Evolutionary conservation across 2,113 vertebrate species (phyloP).

Genomic region (Oenanthe oenanthe): DNA sequence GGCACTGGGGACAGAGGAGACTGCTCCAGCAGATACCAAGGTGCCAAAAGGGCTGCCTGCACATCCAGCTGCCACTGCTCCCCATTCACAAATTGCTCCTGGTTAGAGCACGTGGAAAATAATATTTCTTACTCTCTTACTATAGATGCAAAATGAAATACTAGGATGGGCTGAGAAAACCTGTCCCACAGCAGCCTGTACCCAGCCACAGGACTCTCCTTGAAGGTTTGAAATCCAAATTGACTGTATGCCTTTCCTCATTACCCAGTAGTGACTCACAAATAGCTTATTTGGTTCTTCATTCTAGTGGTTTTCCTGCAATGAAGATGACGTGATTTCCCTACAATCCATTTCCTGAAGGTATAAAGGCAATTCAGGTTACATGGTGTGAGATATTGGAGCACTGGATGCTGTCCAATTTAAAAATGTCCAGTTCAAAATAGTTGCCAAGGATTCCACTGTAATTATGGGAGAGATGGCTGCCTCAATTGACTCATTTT

Average conservation of each 20-base stretch:
- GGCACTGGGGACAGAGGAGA: neutral
- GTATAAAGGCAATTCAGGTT: neutral
- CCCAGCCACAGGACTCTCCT: rapidly evolving
- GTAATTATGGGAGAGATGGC: neutral
- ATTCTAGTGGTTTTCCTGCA: neutral
- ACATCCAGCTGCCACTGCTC: neutral
- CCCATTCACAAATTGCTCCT: neutral
- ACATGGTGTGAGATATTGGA: neutral
- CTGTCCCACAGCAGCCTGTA: neutral
- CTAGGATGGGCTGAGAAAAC: neutral
- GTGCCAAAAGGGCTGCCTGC: neutral
- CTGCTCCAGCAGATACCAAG: neutral
- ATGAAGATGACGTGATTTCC: neutral
- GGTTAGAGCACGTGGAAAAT: rapidly evolving
- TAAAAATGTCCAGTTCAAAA: neutral
- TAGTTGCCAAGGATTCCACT: neutral
- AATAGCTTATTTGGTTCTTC: neutral
- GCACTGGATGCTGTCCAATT: neutral
- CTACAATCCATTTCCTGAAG: neutral
- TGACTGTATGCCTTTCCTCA: neutral
- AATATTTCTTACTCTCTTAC: neutral
- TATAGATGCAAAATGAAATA: neutral
- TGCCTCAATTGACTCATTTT: neutral
- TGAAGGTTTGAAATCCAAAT: neutral
- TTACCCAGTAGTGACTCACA: neutral